Percentiles rank a stretch among this genome's conserved stretches.
Evolutionary conservation across 2,797 vertebrate species (phyloP).

Genomic region (Bradypodion pumilum): DNA sequence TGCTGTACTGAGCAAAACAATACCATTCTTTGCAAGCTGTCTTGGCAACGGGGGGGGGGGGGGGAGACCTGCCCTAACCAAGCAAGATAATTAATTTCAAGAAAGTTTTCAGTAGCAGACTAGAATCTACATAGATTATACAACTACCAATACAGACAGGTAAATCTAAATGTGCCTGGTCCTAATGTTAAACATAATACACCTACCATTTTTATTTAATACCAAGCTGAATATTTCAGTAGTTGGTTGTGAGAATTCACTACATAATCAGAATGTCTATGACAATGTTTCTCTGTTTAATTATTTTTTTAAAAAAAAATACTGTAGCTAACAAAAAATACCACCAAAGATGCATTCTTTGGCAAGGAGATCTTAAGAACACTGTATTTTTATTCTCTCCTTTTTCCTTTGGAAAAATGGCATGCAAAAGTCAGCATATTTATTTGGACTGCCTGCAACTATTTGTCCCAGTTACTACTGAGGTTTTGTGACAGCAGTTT

Average conservation of each 20-base stretch:
- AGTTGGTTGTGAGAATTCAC: slow-evolving; percentile 45
- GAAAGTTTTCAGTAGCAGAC: slow-evolving; percentile 56
- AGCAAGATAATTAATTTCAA: slow-evolving; percentile 64
- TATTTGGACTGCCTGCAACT: slow-evolving; percentile 66
- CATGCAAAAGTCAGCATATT: slow-evolving; percentile 71
- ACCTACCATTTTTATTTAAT: slow-evolving; percentile 28
- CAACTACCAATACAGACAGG: slow-evolving; percentile 35
- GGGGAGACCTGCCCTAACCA: slow-evolving; percentile 69
- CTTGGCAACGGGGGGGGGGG: slow-evolving; percentile 71
- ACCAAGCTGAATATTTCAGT: slow-evolving; percentile 51
- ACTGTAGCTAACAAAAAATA: slow-evolving; percentile 63
- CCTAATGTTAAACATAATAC: not conserved
- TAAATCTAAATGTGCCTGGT: not conserved
- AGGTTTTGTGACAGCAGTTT: slow-evolving; percentile 69
- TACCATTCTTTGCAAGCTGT: slow-evolving; percentile 78
- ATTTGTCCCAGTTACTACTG: slow-evolving; percentile 65
- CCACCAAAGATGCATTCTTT: slow-evolving; percentile 70
- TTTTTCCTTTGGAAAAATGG: slow-evolving; percentile 29
- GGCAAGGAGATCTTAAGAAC: slow-evolving; percentile 61
- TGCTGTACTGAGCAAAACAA: slow-evolving; percentile 81
- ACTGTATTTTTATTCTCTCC: slow-evolving; percentile 47
- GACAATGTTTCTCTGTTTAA: slow-evolving; percentile 43
- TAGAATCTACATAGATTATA: slow-evolving; percentile 1
- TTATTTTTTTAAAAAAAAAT: slow-evolving; percentile 50
- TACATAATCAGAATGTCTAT: slow-evolving; percentile 50